Evolutionary conservation across 2,888 invertebrate genomes (phyloP), one percentile per base, ranked within the genome.

Genomic region (Emesis furor): DNA sequence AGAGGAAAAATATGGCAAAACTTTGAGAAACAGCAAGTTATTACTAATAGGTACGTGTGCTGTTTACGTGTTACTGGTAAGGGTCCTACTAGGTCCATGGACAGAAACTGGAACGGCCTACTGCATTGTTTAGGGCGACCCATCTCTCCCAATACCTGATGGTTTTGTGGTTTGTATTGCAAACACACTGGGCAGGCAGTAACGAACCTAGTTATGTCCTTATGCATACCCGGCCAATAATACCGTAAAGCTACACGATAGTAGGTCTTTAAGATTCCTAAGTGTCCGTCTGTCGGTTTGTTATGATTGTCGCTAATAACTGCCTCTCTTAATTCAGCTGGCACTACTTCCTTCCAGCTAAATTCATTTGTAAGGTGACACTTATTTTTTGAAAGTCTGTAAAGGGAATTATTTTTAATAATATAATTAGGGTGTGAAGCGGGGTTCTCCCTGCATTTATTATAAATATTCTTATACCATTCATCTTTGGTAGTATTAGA

Each of bases 211-310:
- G 62, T 78, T 0, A 89, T 86, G 59, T 89, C 89, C 4, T 17
- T 14, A 35, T 88, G 69, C 88, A 91, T 87, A 1, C 68, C 73
- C 24, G 84, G 87, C 81, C 87, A 87, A 62, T 73, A 85, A 30
- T 81, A 87, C 6, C 59, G 14, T n/a, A 89, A 67, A 0, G 67
- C 17, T 3, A 90, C 5, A 0, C 91, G 78, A 73, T 78, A 84
- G 42, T 89, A 88, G 0, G 90, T 91, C 81, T 90, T 90, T 67
- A 85, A 88, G 7, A 89, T 79, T 5, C 88, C 90, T 0, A 89
- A 37, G 67, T 86, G 86, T 24, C 84, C 89, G 10, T 87, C 79
- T 3, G 79, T 89, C 10, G 89, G 88, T 4, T 37, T 37, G 6
- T 37, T 6, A 37, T 37, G 24, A 24, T 24, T 24, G 24, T 24